Evolutionary conservation across 2,113 vertebrate genomes (phyloP).

Genomic region (Ceyx margarethae): DNA sequence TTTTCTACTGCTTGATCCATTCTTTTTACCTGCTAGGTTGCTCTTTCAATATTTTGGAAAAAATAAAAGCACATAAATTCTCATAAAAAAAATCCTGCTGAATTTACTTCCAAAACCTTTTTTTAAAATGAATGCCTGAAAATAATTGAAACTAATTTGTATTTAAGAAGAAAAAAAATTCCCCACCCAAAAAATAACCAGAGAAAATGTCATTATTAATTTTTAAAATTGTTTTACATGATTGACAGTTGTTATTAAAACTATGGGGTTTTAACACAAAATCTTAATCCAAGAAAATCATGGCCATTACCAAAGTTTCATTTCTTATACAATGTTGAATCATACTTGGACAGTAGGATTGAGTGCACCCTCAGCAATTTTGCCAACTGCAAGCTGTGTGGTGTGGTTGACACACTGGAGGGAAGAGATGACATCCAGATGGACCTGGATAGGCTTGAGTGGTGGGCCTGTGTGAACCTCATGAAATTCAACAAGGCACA

Average conservation of each 20-base stretch:
- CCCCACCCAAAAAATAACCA: background rate
- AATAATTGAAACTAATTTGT: background rate
- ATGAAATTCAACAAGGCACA: background rate
- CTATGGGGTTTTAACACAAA: background rate
- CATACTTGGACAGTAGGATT: background rate
- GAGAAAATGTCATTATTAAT: accelerated
- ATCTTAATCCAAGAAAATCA: background rate
- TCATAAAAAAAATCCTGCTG: background rate
- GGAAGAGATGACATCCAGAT: background rate
- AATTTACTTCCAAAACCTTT: background rate
- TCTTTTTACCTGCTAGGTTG: background rate
- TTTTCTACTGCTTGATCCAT: background rate
- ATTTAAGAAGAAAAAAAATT: background rate
- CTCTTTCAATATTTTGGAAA: background rate
- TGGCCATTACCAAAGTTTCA: background rate
- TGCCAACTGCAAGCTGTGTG: background rate
- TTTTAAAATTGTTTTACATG: background rate
- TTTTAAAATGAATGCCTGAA: background rate
- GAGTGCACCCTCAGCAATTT: background rate
- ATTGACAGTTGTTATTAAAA: background rate
- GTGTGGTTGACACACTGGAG: background rate
- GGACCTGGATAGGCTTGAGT: background rate
- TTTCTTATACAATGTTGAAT: background rate
- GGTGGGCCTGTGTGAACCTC: background rate
- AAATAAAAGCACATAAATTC: background rate